Evolutionary conservation across 2,888 invertebrate genomes (phyloP).

Genomic region (Lagria hirta): DNA sequence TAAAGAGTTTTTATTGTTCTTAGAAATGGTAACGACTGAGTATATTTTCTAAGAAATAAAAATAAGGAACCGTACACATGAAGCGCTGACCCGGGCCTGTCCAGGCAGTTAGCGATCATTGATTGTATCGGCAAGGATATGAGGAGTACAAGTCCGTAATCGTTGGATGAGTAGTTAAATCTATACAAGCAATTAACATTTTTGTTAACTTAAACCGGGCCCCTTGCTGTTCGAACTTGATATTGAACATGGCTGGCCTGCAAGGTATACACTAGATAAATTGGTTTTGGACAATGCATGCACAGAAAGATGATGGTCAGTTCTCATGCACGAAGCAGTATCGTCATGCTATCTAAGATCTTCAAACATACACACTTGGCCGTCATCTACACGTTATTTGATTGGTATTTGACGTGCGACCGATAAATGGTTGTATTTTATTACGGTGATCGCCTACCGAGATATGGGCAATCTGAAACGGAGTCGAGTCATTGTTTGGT

Average conservation of each 20-base stretch:
- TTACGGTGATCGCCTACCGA: conserved; percentile 33
- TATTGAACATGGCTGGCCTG: conserved; percentile 28
- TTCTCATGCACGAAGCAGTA: conserved; percentile 25
- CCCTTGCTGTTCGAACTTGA: conserved; percentile 43
- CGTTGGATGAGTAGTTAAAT: conserved; percentile 49
- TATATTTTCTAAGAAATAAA: no score
- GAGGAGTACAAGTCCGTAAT: conserved; percentile 40
- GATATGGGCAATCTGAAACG: conserved; percentile 20
- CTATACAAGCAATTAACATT: conserved; percentile 52
- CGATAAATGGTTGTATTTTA: conserved; percentile 45
- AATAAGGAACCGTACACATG: no score
- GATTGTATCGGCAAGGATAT: conserved; percentile 20
- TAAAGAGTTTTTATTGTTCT: no score
- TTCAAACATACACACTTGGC: conserved; percentile 37
- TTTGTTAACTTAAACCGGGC: conserved; percentile 44
- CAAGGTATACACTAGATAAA: conserved; percentile 32
- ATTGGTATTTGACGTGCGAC: conserved; percentile 43
- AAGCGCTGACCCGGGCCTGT: conserved; percentile 3
- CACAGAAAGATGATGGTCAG: conserved; percentile 29
- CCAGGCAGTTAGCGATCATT: conserved; percentile 16
- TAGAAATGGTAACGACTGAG: no score
- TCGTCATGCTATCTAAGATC: conserved; percentile 39
- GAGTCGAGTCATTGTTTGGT: conserved; percentile 23
- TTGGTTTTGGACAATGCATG: conserved; percentile 33
- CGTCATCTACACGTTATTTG: conserved; percentile 32